Evolutionary conservation across 2,113 vertebrate genomes (phyloP).

Genomic region (Ceratotherium simum): DNA sequence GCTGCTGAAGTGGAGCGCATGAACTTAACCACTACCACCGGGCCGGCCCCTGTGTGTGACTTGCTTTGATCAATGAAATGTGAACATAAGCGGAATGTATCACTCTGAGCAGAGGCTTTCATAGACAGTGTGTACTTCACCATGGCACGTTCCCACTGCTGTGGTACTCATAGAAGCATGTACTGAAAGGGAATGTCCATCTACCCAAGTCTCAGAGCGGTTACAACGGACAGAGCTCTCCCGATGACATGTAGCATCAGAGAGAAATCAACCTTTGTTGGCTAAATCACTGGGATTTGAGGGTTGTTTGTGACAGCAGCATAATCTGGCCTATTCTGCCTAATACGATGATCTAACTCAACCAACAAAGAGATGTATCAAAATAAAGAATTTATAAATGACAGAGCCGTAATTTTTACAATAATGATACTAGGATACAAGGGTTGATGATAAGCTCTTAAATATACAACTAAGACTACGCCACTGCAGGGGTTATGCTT

Average conservation of each 20-base stretch:
- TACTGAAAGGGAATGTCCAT: not conserved
- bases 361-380: not conserved
- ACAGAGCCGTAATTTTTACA: not conserved
- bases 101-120: not conserved
- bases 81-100: not conserved
- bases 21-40: too few relatives aligned
- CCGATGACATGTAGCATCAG: not conserved
- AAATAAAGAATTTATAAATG: conserved; percentile 19
- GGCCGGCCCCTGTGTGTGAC: not conserved
- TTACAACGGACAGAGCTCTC: not conserved
- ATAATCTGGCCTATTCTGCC: not conserved
- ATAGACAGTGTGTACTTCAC: not conserved
- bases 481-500: not conserved
- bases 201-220: not conserved
- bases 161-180: not conserved
- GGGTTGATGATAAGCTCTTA: not conserved
- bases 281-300: not conserved
- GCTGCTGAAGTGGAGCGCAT: too few relatives aligned
- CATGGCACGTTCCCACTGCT: not conserved
- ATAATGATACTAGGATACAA: not conserved
- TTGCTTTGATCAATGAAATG: not conserved
- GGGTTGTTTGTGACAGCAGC: not conserved
- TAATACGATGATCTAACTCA: not conserved
- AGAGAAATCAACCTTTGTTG: not conserved
- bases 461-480: not conserved